Evolutionary conservation across 1,140 invertebrate genomes (phyloP).

Genomic region (Papilio polytes): DNA sequence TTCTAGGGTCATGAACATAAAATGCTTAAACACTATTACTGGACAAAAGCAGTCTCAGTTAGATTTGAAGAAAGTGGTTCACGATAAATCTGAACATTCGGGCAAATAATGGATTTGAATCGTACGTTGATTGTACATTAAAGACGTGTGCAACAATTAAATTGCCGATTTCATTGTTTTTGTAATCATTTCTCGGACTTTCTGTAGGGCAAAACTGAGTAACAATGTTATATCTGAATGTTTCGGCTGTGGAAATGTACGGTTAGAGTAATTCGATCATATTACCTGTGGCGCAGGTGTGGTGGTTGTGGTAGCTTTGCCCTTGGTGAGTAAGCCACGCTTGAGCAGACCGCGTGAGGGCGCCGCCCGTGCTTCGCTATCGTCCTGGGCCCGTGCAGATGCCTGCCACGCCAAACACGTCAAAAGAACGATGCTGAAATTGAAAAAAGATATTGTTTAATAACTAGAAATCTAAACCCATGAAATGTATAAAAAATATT

Average conservation of each 20-base stretch:
- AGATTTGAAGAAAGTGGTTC: not conserved
- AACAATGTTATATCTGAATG: not conserved
- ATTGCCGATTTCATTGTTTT: too few relatives aligned
- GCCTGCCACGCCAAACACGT: slow-evolving; percentile 62
- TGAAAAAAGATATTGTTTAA: slow-evolving; percentile 37
- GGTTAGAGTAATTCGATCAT: not conserved
- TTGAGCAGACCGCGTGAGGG: slow-evolving; percentile 64
- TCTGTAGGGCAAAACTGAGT: not conserved
- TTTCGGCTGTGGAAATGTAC: not conserved
- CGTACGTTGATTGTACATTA: too few relatives aligned
- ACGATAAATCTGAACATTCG: not conserved
- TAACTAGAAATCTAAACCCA: not conserved
- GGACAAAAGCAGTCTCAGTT: too few relatives aligned
- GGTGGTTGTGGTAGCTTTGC: slow-evolving; percentile 70
- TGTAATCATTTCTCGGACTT: not conserved
- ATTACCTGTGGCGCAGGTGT: slow-evolving; percentile 66
- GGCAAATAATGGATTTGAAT: too few relatives aligned
- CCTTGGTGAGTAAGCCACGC: slow-evolving; percentile 61
- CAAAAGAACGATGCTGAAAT: slow-evolving; percentile 68
- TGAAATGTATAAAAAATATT: too few relatives aligned
- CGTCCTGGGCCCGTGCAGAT: slow-evolving; percentile 63
- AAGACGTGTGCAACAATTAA: too few relatives aligned
- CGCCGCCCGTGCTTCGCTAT: slow-evolving; percentile 56
- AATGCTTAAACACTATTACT: too few relatives aligned
- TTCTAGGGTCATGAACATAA: not conserved